Evolutionary conservation across 2,113 vertebrate species (phyloP).

Genomic region (Gadus macrocephalus): DNA sequence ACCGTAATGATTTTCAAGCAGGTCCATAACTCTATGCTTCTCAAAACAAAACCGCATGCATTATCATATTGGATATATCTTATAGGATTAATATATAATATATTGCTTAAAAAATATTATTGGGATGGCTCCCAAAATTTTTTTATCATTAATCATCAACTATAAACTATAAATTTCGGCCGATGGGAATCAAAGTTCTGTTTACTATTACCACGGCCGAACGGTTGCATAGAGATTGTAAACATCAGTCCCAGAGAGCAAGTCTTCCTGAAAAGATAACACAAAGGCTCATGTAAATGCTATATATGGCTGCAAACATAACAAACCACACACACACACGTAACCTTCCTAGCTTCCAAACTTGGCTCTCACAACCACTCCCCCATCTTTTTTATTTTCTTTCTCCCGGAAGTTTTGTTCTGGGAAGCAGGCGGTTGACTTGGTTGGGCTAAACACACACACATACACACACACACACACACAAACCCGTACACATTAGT

Average conservation of each 20-base stretch:
- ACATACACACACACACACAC: too few relatives aligned
- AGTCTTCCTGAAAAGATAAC: not conserved
- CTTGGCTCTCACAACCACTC: constrained; percentile 7
- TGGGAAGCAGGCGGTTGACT: constrained; percentile 47
- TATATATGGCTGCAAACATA: constrained; percentile 21
- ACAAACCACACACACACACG: constrained; percentile 11
- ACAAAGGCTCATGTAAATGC: constrained; percentile 27
- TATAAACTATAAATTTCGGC: too few relatives aligned
- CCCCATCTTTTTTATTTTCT: constrained; percentile 18
- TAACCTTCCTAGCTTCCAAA: constrained; percentile 17
- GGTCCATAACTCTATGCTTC: too few relatives aligned
- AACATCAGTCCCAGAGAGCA: constrained; percentile 7
- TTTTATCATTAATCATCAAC: too few relatives aligned
- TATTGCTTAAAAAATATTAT: too few relatives aligned
- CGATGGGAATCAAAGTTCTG: constrained; percentile 9
- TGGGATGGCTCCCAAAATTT: too few relatives aligned
- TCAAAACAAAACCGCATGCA: too few relatives aligned
- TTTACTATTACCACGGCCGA: constrained; percentile 24
- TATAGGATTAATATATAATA: too few relatives aligned
- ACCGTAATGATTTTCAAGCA: too few relatives aligned
- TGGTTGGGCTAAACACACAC: constrained; percentile 31
- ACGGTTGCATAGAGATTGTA: constrained; percentile 8
- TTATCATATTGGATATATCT: too few relatives aligned
- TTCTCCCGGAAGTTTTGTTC: constrained; percentile 50
- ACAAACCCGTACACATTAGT: too few relatives aligned